Percentiles rank a stretch among this genome's conserved stretches.
phyloP scores from a whole-genome alignment of 1,140 invertebrate species.

The Steinernema khuongi region DNA sequence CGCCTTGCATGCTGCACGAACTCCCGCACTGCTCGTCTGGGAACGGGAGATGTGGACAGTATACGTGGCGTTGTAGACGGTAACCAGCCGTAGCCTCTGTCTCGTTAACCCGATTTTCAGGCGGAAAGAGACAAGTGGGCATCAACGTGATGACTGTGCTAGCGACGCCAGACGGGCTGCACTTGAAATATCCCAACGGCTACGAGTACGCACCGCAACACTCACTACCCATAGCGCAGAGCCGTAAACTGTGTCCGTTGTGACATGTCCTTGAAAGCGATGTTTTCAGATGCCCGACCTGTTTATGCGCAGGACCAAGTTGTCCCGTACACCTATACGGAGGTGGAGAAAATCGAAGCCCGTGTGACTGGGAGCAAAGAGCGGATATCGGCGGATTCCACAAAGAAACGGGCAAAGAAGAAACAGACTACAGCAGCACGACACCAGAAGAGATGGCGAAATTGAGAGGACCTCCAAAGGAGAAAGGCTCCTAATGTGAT shows the following conservation, averaged over 20 bases:
- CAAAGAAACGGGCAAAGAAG: no score
- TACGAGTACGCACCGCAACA: slow-evolving; percentile 1
- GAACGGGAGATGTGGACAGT: background rate
- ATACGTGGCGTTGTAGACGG: background rate
- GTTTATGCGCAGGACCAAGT: background rate
- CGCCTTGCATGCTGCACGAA: background rate
- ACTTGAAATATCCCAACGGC: slow-evolving; percentile 2
- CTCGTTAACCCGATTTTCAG: background rate
- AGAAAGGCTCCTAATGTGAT: no score
- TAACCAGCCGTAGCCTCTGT: background rate
- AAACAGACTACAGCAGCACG: no score
- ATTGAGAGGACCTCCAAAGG: no score
- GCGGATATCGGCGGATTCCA: no score
- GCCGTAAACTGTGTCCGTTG: background rate
- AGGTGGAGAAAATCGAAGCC: background rate
- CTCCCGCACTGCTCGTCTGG: background rate
- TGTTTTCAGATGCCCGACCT: background rate
- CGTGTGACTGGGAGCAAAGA: no score
- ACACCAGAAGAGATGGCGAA: no score
- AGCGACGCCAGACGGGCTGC: background rate
- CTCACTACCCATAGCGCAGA: background rate
- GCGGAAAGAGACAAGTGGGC: background rate
- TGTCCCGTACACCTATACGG: background rate
- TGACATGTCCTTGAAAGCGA: background rate
- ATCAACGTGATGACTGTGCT: background rate